These are phyloP conservation scores for Anseranas semipalmata DNA, from an alignment of 2,113 vertebrate genomes.

Conservation along the genomic window DNA sequence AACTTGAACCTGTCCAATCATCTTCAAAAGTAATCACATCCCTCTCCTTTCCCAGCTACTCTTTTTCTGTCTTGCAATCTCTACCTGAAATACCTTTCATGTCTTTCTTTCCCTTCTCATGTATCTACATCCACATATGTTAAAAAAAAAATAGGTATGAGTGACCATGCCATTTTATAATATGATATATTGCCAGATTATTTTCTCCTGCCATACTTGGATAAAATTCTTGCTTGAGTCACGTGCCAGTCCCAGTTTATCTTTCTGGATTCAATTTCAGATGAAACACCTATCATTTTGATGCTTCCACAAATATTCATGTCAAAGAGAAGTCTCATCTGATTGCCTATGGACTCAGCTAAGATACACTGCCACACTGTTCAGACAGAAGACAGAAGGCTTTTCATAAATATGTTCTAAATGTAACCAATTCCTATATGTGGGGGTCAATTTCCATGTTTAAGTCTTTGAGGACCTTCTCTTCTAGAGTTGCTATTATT, in stretches of 20 bases:
- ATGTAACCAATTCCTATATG: background rate
- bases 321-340: background rate
- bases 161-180: background rate
- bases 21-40: background rate
- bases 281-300: background rate
- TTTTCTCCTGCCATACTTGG: background rate
- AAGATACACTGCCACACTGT: background rate
- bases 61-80: background rate
- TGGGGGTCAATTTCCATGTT: background rate
- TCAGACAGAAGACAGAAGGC: background rate
- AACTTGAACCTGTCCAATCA: background rate
- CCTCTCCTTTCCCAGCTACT: background rate
- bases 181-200: background rate
- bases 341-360: background rate
- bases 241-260: background rate
- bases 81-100: background rate
- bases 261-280: constrained; percentile 12
- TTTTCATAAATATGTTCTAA: background rate
- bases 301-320: background rate
- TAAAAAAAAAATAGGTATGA: background rate
- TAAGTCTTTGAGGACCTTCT: background rate
- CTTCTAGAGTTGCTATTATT: background rate
- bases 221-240: background rate
- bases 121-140: background rate
- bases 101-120: background rate